Evolutionary conservation across 2,888 invertebrate species (phyloP), one percentile per base, ranked within the genome.

Genomic region (Sinelater perroti): DNA sequence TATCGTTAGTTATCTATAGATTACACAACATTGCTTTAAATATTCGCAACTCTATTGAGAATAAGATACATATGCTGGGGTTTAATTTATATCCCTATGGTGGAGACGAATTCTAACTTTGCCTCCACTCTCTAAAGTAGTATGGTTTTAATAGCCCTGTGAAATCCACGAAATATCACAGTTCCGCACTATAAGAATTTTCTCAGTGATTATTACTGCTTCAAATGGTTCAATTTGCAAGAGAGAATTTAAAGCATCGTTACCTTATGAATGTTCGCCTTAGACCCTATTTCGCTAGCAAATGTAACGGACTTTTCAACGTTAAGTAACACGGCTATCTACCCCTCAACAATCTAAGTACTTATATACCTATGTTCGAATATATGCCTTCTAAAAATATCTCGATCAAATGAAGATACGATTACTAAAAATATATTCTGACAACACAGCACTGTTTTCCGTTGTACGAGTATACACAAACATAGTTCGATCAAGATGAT

Each of bases 341-440:
- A 16, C 8, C 18, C 14, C 20, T 40, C 40, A 21, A 40, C 20
- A 44, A 28, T 44, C 30, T 44, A 44, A 44, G 44, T 44, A 44
- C 44, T 44, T 44, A 40, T 20, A 40, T 5, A 28, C 10, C n/a
- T 44, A 16, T 28, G 28, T 42, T 24, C 28, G 4, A 16, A 16
- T 11, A 44, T 44, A 44, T 17, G n/a, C 3, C 10, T 16, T 44
- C 28, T 44, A 44, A 44, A 44, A 44, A 44, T 44, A 44, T 18
- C 6, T n/a, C 17, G 6, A 30, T 14, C 28, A 44, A 24, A 44
- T 44, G 18, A 44, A 30, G 30, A 30, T 24, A 44, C 6, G 18
- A 4, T 28, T 40, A 44, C 28, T 30, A 44, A 44, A 44, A 44
- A 44, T 44, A 44, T 44, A 44, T 17, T 44, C 30, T 24, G 44